Evolutionary conservation across 1,140 invertebrate genomes (phyloP), one percentile per base, ranked within the genome.

Genomic region (Wiebesia pumilae): DNA sequence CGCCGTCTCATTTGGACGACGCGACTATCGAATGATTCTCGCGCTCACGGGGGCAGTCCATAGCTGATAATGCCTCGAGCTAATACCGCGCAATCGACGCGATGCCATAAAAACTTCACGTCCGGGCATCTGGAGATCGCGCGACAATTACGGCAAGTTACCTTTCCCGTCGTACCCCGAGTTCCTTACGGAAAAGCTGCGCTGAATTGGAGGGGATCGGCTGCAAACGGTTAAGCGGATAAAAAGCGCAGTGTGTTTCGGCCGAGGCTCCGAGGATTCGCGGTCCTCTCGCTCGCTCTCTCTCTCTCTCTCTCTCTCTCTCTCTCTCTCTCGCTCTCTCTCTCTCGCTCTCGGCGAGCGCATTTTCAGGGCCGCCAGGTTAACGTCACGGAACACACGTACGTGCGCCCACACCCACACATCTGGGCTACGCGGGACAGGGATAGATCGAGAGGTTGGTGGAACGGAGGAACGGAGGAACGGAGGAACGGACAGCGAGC

Each of bases 311-410:
- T 16, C 3, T n/a, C 30, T 30, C 65, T 30, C 3, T 67, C 65
- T 67, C 65, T 30, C 9, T 47, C 27, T 62, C 51, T 62, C 19
- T 77, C 40, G 0, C 40, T 27, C 27, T 79, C 78, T 62, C 33
- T 67, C 58, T 69, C 62, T 67, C 62, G 54, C n/a, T 62, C 21
- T 35, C 33, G 30, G 89, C 90, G 89, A 88, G 69, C 89, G 89
- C 84, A 89, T 92, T 93, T 93, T 93, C 92, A 93, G 92, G 92
- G 92, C 93, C 92, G 92, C 90, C 92, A 92, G 92, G 93, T 93
- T 93, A 93, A 93, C 92, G 92, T 93, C 91, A 92, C 91, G 90
- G 89, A 89, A 58, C 87, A 54, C 87, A 43, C 71, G 19, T 38
- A 75, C 69, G 21, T n/a, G 0, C 47, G 54, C 75, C 67, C 75